A percentile compares a stretch with the other conserved stretches of the same genome.
Evolutionary conservation across 2,113 vertebrate genomes (phyloP).

Genomic region (Ctenodactylus gundi): DNA sequence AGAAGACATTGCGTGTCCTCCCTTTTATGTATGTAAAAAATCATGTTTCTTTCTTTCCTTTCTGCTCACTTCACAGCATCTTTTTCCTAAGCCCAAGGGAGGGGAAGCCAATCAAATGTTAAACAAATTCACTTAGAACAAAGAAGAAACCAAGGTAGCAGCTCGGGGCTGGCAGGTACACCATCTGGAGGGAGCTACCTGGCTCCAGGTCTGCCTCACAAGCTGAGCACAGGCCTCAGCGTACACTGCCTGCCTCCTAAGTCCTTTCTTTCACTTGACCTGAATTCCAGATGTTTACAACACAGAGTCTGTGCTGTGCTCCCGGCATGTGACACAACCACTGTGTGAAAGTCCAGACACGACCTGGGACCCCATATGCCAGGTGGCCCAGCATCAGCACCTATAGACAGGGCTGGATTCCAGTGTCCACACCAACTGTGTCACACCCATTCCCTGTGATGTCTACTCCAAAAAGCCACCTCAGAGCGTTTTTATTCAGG

Average conservation of each 20-base stretch:
- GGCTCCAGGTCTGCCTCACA: too few species aligned
- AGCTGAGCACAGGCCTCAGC: fast-evolving
- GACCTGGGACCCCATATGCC: neutral
- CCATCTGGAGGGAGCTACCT: fast-evolving
- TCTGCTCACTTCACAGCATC: neutral
- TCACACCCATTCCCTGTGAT: neutral
- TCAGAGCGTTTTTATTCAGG: neutral
- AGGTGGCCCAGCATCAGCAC: too few species aligned
- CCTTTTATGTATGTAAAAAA: neutral
- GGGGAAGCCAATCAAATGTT: neutral
- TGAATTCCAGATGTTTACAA: neutral
- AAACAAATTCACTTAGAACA: neutral
- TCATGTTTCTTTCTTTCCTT: neutral
- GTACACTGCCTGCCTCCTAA: fast-evolving
- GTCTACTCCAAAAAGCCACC: neutral
- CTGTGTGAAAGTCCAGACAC: neutral
- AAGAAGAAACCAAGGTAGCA: neutral
- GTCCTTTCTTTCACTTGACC: neutral
- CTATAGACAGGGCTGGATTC: too few species aligned
- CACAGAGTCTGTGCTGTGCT: neutral
- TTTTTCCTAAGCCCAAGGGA: neutral
- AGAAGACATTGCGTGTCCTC: neutral
- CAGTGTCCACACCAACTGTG: fast-evolving
- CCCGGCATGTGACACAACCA: too few species aligned
- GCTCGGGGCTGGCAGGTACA: too few species aligned